Base-by-base conservation (phyloP, 2,113 vertebrate genomes). In the Perca schrenkii region DNA sequence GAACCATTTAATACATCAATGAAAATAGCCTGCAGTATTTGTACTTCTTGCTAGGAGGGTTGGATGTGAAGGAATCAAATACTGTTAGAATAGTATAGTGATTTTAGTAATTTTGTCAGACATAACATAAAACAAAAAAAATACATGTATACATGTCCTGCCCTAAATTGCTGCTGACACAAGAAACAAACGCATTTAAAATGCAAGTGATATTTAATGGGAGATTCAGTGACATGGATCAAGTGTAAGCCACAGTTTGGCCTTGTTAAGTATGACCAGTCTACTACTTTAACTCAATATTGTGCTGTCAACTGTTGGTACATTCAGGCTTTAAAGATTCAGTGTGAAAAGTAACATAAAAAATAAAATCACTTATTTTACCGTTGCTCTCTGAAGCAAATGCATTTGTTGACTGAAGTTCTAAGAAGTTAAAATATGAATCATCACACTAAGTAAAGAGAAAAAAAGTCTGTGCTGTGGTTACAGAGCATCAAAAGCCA, bases 171-270 rank as follows among this genome's bases (percentile, higher is more conserved):
- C 22, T 21, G 34, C 1, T 34, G n/a, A 28, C 16, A 69, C 14
- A 80, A 64, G 19, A 68, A 54, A 69, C 28, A 66, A 15, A 66
- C 69, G 40, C 1, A 71, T 46, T 84, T 76, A 7, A 67, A 71
- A 73, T 80, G 19, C 11, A 61, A 43, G 1, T 68, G 70, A 54
- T 31, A 77, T 86, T 91, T 88, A 86, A 77, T 86, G 56, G 28
- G n/a, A 50, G 74, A 70, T 40, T 74, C 43, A 52, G 15, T 54
- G 16, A 78, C 47, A 70, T 21, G 3, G 43, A 69, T 60, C 14
- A 73, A 70, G 46, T 60, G 50, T 63, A 86, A 86, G 82, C 60
- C 61, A 85, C 63, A 86, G 40, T 57, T 74, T 68, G 75, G 46
- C 77, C 15, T 52, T 46, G 21, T 6, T 25, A 47, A 22, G 46